A percentile compares a stretch with the other conserved stretches of the same genome.
Evolutionary conservation across 2,797 vertebrate genomes (phyloP).

Genomic region (Danio kyathit): DNA sequence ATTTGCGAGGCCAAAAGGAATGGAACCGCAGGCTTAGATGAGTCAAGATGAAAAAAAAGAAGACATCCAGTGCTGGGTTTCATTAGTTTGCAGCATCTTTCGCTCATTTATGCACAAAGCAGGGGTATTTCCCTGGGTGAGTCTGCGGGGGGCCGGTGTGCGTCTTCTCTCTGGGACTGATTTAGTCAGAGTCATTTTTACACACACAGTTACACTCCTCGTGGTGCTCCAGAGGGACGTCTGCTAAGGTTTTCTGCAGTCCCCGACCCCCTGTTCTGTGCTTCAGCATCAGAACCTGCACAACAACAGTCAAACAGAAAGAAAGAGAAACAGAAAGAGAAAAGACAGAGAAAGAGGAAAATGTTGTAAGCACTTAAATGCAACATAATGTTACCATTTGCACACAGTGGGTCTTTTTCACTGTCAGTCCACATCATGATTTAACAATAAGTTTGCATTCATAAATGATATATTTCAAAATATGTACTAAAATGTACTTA

Average conservation of each 20-base stretch:
- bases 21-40: slow-evolving; percentile 32
- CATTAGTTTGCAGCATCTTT: slow-evolving; percentile 27
- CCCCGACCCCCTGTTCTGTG: slow-evolving; percentile 86
- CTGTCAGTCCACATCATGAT: neutral
- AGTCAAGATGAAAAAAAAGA: slow-evolving; percentile 25
- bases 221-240: slow-evolving; percentile 94
- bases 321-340: neutral
- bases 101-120: slow-evolving; percentile 8
- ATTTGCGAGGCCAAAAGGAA: slow-evolving; percentile 32
- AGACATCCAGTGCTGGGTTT: slow-evolving; percentile 26
- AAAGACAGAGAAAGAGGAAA: neutral
- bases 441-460: neutral
- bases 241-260: slow-evolving; percentile 92
- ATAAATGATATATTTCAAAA: too few relatives aligned
- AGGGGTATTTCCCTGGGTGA: slow-evolving; percentile 49
- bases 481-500: too few relatives aligned
- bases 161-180: slow-evolving; percentile 41
- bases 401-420: neutral
- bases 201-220: slow-evolving; percentile 96
- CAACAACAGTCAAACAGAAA: neutral
- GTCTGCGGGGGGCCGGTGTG: slow-evolving; percentile 19
- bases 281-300: slow-evolving; percentile 93
- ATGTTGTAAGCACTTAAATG: neutral
- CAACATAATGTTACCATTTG: neutral
- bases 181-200: slow-evolving; percentile 87